Evolutionary conservation across 2,888 invertebrate species (phyloP), one percentile per base, ranked within the genome.

Genomic region (Sphaerophoria taeniata): DNA sequence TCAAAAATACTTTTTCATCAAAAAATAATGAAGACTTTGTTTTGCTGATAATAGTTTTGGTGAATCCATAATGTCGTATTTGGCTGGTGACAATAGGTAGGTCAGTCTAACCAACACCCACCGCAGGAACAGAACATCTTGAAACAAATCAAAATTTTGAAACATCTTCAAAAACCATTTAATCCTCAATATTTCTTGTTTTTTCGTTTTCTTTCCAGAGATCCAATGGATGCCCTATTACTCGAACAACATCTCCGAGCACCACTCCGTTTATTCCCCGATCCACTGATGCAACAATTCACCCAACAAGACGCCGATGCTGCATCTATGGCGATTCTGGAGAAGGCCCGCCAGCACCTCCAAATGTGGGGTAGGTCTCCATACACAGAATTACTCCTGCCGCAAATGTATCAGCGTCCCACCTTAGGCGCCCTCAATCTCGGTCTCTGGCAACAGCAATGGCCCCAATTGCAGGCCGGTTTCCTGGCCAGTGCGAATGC

Each of bases 371-470:
- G 92, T 24, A 90, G 92, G 6, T 91, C 92, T 65, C 92, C 92
- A 51, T 92, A 92, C 76, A 92, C 92, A 75, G 92, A 92, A 89
- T 90, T 92, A 89, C 77, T 92, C 84, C 88, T 92, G 89, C 92
- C 92, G n/a, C 92, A 92, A 87, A 89, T 92, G 87, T 92, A 92
- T 88, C 92, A 92, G 87, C 90, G 92, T 53, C 90, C 90, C 58
- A 90, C 90, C 33, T 87, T 92, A 51, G 90, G 91, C 87, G 92
- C 92, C 65, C 90, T 92, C 67, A 92, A 92, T 87, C 89, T 92
- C 51, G 92, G 92, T 72, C 90, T 92, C 88, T 92, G 92, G 92
- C 92, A 92, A 82, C 92, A 92, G 45, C 92, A 92, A 87, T 92
- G 92, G 92, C 92, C 92, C 0, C 92, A 92, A 79, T 75, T 92